Evolutionary conservation across 1,140 invertebrate genomes (phyloP), one percentile per base, ranked within the genome.

Genomic region (Trachymyrmex septentrionalis): DNA sequence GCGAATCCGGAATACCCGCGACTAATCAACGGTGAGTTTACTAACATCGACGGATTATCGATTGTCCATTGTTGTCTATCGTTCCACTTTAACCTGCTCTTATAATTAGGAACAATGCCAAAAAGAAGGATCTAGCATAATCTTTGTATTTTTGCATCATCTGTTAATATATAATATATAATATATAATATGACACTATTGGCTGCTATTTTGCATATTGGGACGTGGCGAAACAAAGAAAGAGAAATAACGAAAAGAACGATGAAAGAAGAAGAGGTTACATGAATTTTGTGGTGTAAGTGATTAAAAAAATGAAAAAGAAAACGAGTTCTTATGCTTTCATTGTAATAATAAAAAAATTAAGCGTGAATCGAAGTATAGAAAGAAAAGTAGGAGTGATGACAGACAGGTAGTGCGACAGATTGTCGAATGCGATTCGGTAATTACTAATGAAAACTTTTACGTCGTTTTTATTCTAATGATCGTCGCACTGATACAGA

Each of bases 11-110:
- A 19, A 82, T 59, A 61, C 27, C 21, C 21, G 14, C 10, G 55
- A 50, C 2, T 21, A 1, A 16, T 34, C 16, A 82, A 61, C 14
- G 80, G 80, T 84, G 80, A 84, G 80, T 84, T 75, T 38, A 38
- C 14, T 16, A 24, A 63, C n/a, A 57, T 30, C 38, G 38, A 10
- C 12, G 14, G 7, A 50, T 71, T 21, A 14, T 30, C 71, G n/a
- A 24, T 48, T 48, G 21, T 2, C 21, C 0, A 63, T 21, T 67
- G 34, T 67, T 44, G 4, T n/a, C 10, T 27, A 27, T 12, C 14
- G 10, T 5, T 67, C 3, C 16, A 44, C 34, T 44, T 12, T 3
- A 61, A 5, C 6, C n/a, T 9, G 3, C 30, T 66, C n/a, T 34
- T n/a, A 16, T 14, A 63, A 27, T 59, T 27, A 6, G 21, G 57